These are phyloP conservation scores for Accipiter cooperii DNA, from an alignment of 2,113 vertebrate species.

Conservation along the genomic window DNA sequence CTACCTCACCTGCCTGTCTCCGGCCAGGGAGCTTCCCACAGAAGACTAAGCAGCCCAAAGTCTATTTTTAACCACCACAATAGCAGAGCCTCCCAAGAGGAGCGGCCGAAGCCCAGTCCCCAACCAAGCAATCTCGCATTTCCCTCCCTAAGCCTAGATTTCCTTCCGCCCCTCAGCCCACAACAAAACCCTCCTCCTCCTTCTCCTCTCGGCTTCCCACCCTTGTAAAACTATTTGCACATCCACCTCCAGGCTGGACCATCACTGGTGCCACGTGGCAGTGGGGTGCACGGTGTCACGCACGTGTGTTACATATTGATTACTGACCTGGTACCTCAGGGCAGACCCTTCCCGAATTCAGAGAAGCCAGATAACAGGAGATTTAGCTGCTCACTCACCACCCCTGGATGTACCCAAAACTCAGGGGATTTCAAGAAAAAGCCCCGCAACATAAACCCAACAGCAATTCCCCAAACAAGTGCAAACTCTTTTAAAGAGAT, in stretches of 20 bases:
- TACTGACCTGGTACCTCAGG: not conserved
- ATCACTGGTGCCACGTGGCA: not conserved
- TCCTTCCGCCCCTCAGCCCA: constrained; percentile 26
- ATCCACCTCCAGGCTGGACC: not conserved
- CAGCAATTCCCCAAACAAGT: not conserved
- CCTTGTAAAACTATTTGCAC: not conserved
- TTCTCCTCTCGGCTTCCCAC: not conserved
- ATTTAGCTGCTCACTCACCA: not conserved
- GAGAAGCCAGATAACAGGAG: not conserved
- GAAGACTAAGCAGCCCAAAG: not conserved
- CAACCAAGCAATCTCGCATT: constrained; percentile 37
- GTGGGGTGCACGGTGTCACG: not conserved
- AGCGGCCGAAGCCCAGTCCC: constrained; percentile 2
- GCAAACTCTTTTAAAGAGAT: not conserved
- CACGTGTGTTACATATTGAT: not conserved
- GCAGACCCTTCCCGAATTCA: not conserved
- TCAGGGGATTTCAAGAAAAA: not conserved
- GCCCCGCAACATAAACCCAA: not conserved
- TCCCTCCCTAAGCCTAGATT: constrained; percentile 29
- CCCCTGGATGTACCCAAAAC: not conserved
- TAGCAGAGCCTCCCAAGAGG: constrained; percentile 25
- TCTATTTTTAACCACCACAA: constrained; percentile 56
- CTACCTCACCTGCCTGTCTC: constrained; percentile 4
- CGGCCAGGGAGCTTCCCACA: not conserved
- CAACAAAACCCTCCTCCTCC: constrained; percentile 1